phyloP scores from a whole-genome alignment of 2,797 vertebrate species.

The Gambelia wislizenii region DNA sequence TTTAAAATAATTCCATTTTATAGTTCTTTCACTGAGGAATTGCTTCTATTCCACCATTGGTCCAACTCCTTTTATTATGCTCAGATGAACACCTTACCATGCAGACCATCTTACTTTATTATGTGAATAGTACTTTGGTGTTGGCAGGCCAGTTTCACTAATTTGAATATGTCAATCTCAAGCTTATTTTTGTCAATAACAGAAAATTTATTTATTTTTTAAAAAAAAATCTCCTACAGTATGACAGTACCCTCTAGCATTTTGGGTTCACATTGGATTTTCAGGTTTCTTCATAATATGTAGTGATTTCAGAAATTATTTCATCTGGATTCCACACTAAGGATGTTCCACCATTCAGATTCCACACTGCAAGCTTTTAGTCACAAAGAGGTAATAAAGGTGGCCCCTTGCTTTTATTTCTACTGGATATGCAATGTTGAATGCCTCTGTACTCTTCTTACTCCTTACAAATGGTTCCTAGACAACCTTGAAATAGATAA shows the following conservation, averaged over 20 bases:
- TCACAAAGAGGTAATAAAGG: no score
- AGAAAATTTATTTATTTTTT: neutral
- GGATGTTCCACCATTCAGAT: no score
- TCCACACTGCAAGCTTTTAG: no score
- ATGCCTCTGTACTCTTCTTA: neutral
- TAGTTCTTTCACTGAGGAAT: neutral
- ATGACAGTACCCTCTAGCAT: conserved; percentile 29
- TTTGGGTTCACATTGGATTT: conserved; percentile 48
- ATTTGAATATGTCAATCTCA: neutral
- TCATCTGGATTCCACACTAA: neutral
- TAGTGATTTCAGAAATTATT: conserved; percentile 13
- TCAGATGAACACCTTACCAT: neutral
- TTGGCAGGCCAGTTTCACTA: neutral
- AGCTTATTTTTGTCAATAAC: neutral
- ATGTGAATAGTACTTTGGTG: neutral
- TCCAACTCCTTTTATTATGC: neutral
- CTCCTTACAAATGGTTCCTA: neutral
- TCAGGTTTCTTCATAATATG: conserved; percentile 31
- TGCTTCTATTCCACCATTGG: neutral
- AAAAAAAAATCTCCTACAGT: neutral
- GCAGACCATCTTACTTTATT: neutral
- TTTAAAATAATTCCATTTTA: neutral
- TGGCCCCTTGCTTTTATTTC: neutral
- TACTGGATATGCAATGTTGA: neutral
- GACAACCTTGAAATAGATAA: no score